Evolutionary conservation across 2,797 vertebrate genomes (phyloP).

Genomic region (Orientallactaga sibirica): DNA sequence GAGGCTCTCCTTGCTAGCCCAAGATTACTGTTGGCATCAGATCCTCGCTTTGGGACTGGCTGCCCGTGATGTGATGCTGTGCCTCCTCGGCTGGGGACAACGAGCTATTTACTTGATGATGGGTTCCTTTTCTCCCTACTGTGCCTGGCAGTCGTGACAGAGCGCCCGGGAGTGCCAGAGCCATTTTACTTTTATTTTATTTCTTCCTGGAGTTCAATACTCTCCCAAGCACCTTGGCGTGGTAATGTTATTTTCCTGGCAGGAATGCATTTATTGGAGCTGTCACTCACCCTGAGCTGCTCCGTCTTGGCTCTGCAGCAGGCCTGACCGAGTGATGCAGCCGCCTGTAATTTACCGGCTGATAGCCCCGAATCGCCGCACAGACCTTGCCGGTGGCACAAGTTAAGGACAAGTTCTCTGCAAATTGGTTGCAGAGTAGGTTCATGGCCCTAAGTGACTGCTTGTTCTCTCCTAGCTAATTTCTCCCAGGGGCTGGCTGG

Average conservation of each 20-base stretch:
- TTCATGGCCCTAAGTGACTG: slow-evolving; percentile 23
- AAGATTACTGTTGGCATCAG: background rate
- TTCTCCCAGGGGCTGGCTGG: background rate
- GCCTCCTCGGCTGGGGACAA: background rate
- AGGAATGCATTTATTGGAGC: slow-evolving; percentile 69
- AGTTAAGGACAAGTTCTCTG: slow-evolving; percentile 59
- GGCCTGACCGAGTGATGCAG: background rate
- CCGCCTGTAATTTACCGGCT: slow-evolving; percentile 67
- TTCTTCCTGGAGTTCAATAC: slow-evolving; percentile 77
- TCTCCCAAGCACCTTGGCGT: slow-evolving; percentile 33
- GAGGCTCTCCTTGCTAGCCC: background rate
- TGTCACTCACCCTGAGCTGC: slow-evolving; percentile 62
- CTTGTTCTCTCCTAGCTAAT: background rate
- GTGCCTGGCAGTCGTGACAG: background rate
- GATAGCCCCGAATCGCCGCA: slow-evolving; percentile 19
- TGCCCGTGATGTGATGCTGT: accelerated
- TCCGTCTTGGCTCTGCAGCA: background rate
- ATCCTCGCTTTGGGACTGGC: accelerated
- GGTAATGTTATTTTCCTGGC: slow-evolving; percentile 77
- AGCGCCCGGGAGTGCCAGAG: background rate
- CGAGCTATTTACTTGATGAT: background rate
- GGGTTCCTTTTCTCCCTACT: background rate
- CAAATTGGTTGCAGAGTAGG: background rate
- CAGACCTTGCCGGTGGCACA: slow-evolving; percentile 70
- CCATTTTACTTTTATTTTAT: slow-evolving; percentile 80